These are phyloP conservation scores for Rhagoletis zephyria DNA, from an alignment of 1,140 invertebrate genomes.

Conservation along the genomic window DNA sequence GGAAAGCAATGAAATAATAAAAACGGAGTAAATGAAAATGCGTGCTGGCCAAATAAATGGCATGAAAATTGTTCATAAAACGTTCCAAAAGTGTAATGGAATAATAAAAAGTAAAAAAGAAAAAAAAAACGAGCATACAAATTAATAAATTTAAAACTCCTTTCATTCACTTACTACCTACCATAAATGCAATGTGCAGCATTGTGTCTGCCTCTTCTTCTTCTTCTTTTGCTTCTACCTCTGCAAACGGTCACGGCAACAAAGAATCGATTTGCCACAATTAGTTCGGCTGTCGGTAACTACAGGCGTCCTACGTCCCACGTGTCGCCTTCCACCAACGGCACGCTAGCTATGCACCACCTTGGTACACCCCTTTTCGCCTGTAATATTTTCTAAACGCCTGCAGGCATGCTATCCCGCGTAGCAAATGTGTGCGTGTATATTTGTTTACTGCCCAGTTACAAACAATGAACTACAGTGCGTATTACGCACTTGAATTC, in stretches of 20 bases:
- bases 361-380: not conserved
- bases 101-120: not conserved
- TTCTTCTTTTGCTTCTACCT: not conserved
- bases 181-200: not conserved
- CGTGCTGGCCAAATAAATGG: not conserved
- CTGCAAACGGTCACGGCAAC: not conserved
- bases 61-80: not conserved
- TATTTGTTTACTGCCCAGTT: not conserved
- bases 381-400: not conserved
- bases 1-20: not conserved
- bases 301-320: not conserved
- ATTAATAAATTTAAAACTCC: not conserved
- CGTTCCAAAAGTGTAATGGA: not conserved
- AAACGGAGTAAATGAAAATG: not conserved
- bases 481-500: slow-evolving; percentile 48
- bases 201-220: not conserved
- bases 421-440: not conserved
- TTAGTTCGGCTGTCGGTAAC: slow-evolving; percentile 40
- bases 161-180: not conserved
- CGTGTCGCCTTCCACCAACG: not conserved
- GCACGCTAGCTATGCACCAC: not conserved
- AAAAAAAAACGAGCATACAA: not conserved
- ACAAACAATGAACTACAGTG: slow-evolving; percentile 30
- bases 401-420: not conserved
- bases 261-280: slow-evolving; percentile 49